phyloP scores from a whole-genome alignment of 2,888 invertebrate genomes.

The Plusia festucae region DNA sequence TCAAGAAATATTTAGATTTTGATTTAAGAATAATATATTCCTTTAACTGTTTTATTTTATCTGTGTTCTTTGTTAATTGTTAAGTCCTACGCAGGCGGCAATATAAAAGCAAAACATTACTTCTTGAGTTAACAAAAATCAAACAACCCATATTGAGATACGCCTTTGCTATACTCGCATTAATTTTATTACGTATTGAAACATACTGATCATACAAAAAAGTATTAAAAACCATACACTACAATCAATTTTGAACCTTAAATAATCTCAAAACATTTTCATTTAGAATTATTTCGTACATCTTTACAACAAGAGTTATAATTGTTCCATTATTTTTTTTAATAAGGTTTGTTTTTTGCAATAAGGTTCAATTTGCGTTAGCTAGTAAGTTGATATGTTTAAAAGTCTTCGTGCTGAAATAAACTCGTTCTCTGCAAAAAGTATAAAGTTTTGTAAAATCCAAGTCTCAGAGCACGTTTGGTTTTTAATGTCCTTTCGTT shows the following conservation, averaged over 20 bases:
- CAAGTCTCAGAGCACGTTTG: constrained; percentile 12
- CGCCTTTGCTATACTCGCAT: constrained; percentile 48
- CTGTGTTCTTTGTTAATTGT: background rate
- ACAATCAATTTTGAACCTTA: constrained; percentile 21
- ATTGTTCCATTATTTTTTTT: no score
- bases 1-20: no score
- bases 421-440: constrained; percentile 58
- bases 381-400: background rate
- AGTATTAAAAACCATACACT: background rate
- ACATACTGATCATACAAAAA: constrained; percentile 8
- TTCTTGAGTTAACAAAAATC: constrained; percentile 48
- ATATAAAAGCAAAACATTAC: constrained; percentile 35
- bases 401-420: background rate
- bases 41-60: background rate
- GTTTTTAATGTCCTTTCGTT: constrained; percentile 43
- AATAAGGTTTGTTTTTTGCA: no score
- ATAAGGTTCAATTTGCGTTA: constrained; percentile 23
- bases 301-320: background rate
- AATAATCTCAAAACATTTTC: background rate
- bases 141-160: constrained; percentile 48
- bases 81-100: background rate
- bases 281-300: background rate
- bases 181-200: constrained; percentile 58
- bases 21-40: no score
- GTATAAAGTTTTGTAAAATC: constrained; percentile 54